Conservation (phyloP, 2,888 invertebrate species). For the Pseudoips prasinana region DNA sequence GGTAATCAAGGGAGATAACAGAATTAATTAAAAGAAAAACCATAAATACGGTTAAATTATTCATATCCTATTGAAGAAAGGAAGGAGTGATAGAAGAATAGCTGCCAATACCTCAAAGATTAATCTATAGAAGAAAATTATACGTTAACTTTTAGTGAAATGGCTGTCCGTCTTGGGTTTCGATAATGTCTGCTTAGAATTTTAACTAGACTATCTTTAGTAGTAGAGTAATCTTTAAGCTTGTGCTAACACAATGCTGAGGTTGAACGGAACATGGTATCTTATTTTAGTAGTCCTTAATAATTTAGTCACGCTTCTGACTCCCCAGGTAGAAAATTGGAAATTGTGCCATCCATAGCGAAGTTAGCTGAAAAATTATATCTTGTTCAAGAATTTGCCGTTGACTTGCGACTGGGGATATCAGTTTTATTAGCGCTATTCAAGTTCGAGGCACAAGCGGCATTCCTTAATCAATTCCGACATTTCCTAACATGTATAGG, state of each 20-base stretch:
- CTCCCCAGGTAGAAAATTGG: constrained; percentile 78
- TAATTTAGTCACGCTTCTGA: constrained; percentile 75
- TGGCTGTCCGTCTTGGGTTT: no score
- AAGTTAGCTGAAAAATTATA: constrained; percentile 61
- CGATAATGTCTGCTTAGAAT: no score
- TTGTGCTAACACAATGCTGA: constrained; percentile 66
- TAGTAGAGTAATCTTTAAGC: constrained; percentile 68
- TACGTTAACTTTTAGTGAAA: no score
- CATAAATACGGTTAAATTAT: no score
- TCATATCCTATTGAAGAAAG: no score
- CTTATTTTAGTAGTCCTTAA: constrained; percentile 40
- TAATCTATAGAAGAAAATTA: no score
- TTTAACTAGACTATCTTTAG: no score
- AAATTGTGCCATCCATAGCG: constrained; percentile 70
- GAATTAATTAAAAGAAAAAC: no score
- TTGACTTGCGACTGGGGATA: constrained; percentile 34
- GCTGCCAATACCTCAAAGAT: no score
- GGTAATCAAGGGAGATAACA: no score
- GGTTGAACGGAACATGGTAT: constrained; percentile 19
- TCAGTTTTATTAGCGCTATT: constrained; percentile 45
- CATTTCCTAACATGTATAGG: constrained; percentile 15
- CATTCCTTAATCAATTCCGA: constrained; percentile 22
- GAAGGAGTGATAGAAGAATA: no score
- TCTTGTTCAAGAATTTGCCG: constrained; percentile 48
- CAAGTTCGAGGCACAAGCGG: constrained; percentile 15